A percentile compares a stretch with the other conserved stretches of the same genome.
Conservation (phyloP, 2,113 vertebrate species). For the Corynorhinus townsendii region DNA sequence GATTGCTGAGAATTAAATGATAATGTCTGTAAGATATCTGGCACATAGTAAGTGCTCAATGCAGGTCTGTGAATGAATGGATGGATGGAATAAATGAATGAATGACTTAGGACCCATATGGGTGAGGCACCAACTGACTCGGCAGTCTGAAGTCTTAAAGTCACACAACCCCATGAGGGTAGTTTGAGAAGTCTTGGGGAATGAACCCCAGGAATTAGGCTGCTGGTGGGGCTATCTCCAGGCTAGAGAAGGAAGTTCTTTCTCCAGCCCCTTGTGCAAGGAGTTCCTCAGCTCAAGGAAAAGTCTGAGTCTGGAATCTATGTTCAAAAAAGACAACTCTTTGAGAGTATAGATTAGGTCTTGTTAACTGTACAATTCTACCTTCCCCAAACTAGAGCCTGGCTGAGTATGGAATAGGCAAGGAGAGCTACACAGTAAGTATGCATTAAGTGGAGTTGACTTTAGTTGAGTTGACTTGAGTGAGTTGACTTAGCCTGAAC, state of each 20-base stretch:
- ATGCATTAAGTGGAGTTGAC: too few relatives aligned
- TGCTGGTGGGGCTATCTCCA: background rate
- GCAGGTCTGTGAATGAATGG: background rate
- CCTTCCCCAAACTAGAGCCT: background rate
- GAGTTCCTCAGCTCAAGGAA: background rate
- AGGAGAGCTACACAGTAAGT: background rate
- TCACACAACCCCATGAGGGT: background rate
- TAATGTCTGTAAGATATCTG: background rate
- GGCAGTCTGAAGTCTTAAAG: background rate
- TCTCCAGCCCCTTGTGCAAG: background rate
- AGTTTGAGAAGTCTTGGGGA: background rate
- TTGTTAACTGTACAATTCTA: background rate
- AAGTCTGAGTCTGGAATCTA: background rate
- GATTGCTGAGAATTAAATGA: background rate
- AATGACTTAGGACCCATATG: background rate
- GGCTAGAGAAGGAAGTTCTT: background rate
- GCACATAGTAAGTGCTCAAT: background rate
- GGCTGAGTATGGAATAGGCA: background rate
- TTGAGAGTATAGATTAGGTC: background rate
- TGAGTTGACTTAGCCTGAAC: background rate
- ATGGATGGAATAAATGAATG: background rate
- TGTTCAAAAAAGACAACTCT: background rate
- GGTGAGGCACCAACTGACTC: background rate
- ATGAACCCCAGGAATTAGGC: background rate
- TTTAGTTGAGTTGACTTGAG: background rate